These are phyloP conservation scores for Fopius arisanus DNA, from an alignment of 1,140 invertebrate species.

Conservation along the genomic window DNA sequence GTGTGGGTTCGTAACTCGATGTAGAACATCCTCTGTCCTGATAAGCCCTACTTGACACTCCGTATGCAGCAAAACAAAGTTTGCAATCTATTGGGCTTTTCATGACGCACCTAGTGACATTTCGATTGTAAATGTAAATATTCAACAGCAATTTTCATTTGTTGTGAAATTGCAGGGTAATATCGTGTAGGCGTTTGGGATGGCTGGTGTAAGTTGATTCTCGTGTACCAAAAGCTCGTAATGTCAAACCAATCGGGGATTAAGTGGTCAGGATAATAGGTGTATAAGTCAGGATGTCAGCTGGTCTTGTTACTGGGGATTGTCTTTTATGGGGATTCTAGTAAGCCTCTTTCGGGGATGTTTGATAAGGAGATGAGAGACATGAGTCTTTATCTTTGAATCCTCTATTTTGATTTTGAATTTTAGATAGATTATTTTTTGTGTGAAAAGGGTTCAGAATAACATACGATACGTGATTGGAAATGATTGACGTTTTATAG, in stretches of 20 bases:
- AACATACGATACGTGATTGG: too few relatives aligned
- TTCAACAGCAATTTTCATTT: not conserved
- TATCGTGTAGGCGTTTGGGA: not conserved
- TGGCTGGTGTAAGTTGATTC: constrained; percentile 5
- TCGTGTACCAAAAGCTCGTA: constrained; percentile 16
- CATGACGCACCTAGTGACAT: not conserved
- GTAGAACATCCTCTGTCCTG: not conserved
- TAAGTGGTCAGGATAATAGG: constrained; percentile 43
- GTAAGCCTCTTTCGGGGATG: too few relatives aligned
- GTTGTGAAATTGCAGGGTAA: not conserved
- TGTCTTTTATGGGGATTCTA: too few relatives aligned
- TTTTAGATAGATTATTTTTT: too few relatives aligned
- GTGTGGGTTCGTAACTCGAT: not conserved
- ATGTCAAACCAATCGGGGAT: constrained; percentile 29
- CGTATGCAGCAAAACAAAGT: not conserved
- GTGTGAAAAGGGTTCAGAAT: too few relatives aligned
- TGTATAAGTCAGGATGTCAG: constrained; percentile 25
- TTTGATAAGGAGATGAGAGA: not conserved
- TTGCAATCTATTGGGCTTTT: not conserved
- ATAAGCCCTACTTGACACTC: not conserved
- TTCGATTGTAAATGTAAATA: not conserved
- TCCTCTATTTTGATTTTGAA: not conserved
- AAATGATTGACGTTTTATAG: too few relatives aligned
- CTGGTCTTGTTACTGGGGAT: not conserved
- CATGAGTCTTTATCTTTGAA: not conserved